Evolutionary conservation across 2,113 vertebrate species (phyloP).

Genomic region (Egretta garzetta): DNA sequence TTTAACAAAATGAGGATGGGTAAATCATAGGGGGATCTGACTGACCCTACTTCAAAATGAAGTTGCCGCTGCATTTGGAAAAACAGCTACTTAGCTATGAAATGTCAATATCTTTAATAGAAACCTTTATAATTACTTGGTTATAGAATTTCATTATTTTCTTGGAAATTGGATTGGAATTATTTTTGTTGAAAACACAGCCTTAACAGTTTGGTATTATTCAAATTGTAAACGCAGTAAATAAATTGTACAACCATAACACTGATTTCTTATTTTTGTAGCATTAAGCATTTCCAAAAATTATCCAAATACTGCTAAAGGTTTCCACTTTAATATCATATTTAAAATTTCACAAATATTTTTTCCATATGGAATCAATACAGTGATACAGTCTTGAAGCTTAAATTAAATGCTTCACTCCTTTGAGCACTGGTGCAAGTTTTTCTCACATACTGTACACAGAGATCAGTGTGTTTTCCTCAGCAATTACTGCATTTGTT

Average conservation of each 20-base stretch:
- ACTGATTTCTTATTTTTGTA: neutral
- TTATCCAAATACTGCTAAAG: neutral
- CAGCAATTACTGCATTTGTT: conserved; percentile 30
- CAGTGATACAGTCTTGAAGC: neutral
- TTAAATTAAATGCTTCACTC: neutral
- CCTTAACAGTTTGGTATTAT: neutral
- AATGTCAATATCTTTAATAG: neutral
- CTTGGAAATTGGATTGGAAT: neutral
- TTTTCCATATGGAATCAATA: neutral
- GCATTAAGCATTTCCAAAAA: neutral
- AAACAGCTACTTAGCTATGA: neutral
- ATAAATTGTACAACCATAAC: neutral
- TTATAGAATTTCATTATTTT: neutral
- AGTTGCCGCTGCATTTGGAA: neutral
- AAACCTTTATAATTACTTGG: neutral
- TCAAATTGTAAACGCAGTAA: neutral
- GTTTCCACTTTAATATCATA: neutral
- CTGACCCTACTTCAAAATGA: neutral
- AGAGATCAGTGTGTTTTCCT: neutral
- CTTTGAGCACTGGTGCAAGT: neutral
- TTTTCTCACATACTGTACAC: neutral
- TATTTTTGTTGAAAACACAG: neutral
- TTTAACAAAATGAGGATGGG: neutral
- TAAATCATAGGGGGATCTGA: fast-evolving
- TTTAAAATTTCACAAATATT: neutral